Percentiles rank a stretch among this genome's conserved stretches.
Conservation (phyloP, 2,113 vertebrate species). For the Oceanodroma tethys region DNA sequence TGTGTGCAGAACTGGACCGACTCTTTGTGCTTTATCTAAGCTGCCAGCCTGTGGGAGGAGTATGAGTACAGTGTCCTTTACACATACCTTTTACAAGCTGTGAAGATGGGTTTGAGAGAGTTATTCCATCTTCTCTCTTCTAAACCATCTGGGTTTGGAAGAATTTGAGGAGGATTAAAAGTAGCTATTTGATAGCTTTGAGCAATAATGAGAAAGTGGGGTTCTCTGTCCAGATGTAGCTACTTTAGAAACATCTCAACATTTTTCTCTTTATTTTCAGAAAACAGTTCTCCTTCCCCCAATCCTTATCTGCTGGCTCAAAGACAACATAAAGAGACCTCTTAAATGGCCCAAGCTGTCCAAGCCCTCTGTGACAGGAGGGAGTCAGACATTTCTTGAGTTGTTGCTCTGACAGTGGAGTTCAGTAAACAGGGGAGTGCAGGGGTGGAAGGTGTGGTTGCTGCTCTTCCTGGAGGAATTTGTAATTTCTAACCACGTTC, state of each 20-base stretch:
- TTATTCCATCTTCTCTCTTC: background rate
- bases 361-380: background rate
- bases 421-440: background rate
- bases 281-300: background rate
- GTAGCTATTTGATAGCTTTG: background rate
- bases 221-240: background rate
- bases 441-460: background rate
- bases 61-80: background rate
- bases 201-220: background rate
- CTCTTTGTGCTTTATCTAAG: background rate
- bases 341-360: background rate
- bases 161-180: background rate
- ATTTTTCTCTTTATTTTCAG: background rate
- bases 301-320: too few species aligned
- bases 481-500: fast-evolving
- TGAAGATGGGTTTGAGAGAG: background rate
- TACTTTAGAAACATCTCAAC: background rate
- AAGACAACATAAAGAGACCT: too few species aligned
- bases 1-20: background rate
- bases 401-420: background rate
- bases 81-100: background rate
- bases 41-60: background rate
- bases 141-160: background rate
- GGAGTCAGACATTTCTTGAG: background rate
- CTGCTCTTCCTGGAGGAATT: background rate